Evolutionary conservation across 2,888 invertebrate species (phyloP).

Genomic region (Dasypolia templi): DNA sequence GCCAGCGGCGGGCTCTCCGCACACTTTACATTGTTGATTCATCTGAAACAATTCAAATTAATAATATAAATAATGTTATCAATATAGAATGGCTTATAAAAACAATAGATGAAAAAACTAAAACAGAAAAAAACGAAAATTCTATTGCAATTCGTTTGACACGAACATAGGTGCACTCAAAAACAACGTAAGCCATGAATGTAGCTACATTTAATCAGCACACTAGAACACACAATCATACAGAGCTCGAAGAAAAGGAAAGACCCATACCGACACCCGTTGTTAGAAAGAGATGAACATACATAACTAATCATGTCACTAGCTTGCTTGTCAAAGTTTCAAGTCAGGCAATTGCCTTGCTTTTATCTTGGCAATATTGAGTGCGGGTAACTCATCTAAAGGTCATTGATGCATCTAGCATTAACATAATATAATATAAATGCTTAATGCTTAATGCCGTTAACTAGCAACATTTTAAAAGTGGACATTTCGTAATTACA

Average conservation of each 20-base stretch:
- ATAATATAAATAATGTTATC: not conserved
- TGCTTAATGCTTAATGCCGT: not conserved
- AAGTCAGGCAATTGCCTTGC: too few species aligned
- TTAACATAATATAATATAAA: not conserved
- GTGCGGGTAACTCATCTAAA: too few species aligned
- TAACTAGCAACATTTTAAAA: not conserved
- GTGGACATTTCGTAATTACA: not conserved
- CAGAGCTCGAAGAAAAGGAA: too few species aligned
- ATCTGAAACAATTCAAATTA: slow-evolving; percentile 92
- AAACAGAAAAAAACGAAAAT: not conserved
- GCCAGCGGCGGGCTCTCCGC: slow-evolving; percentile 97
- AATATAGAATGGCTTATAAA: not conserved
- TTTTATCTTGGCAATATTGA: too few species aligned
- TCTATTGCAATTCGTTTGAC: not conserved
- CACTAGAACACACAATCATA: too few species aligned
- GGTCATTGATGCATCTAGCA: not conserved
- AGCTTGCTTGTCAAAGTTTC: too few species aligned
- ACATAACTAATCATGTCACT: too few species aligned
- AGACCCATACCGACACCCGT: too few species aligned
- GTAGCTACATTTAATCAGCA: too few species aligned
- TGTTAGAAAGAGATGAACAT: too few species aligned
- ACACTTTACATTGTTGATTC: slow-evolving; percentile 98
- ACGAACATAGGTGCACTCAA: too few species aligned
- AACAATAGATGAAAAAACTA: not conserved
- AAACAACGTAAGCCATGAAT: too few species aligned